Conservation (phyloP, 2,888 invertebrate species). For the Isoperla grammatica region DNA sequence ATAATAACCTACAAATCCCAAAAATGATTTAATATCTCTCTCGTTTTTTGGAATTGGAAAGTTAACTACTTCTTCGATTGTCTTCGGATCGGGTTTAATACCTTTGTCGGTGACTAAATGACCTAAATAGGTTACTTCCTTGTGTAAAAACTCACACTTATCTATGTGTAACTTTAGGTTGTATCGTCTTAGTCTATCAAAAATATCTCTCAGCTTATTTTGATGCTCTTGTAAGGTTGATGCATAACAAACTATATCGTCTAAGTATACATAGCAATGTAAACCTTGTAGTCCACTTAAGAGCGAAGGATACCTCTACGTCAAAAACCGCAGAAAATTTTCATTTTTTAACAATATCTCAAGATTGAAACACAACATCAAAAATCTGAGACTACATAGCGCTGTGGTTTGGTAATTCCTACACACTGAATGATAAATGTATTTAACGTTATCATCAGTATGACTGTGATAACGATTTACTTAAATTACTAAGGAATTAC, state of each 20-base stretch:
- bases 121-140: slow-evolving; percentile 24
- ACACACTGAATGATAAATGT: too few species aligned
- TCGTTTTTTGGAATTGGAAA: slow-evolving; percentile 22
- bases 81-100: slow-evolving; percentile 26
- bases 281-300: slow-evolving; percentile 28
- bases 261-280: slow-evolving; percentile 30
- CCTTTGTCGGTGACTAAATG: slow-evolving; percentile 23
- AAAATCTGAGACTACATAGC: too few species aligned
- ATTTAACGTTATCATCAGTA: too few species aligned
- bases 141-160: slow-evolving; percentile 21
- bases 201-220: slow-evolving; percentile 17
- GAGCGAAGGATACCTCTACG: too few species aligned
- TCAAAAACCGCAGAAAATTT: too few species aligned
- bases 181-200: slow-evolving; percentile 7
- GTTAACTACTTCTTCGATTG: slow-evolving; percentile 22
- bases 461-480: too few species aligned
- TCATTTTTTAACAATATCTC: too few species aligned
- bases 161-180: slow-evolving; percentile 14
- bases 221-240: slow-evolving; percentile 26
- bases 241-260: slow-evolving; percentile 30
- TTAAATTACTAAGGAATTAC: too few species aligned
- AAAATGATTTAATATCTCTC: slow-evolving; percentile 10
- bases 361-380: too few species aligned
- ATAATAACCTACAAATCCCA: slow-evolving; percentile 22
- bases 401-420: too few species aligned